Evolutionary conservation across 2,797 vertebrate species (phyloP).

Genomic region (Macroramphosus scolopax): DNA sequence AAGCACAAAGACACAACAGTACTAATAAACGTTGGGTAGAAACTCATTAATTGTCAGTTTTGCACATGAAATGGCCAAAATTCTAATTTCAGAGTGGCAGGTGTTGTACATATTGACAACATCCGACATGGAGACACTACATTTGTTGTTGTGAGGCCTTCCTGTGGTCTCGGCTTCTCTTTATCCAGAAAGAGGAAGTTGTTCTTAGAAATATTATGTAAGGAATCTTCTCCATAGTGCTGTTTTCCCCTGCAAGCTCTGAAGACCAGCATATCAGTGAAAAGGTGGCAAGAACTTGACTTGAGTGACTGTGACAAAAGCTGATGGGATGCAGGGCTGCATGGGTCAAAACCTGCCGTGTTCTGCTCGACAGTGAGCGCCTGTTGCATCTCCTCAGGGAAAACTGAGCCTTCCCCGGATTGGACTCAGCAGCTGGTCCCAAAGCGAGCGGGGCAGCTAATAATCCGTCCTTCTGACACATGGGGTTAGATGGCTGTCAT

Average conservation of each 20-base stretch:
- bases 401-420: constrained; percentile 41
- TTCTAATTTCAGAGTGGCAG: background rate
- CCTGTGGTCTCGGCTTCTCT: constrained; percentile 28
- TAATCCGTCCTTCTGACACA: constrained; percentile 66
- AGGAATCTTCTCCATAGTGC: background rate
- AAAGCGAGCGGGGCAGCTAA: constrained; percentile 47
- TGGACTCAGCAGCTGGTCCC: constrained; percentile 61
- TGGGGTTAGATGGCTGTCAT: constrained; percentile 67
- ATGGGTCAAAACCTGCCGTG: background rate
- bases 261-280: background rate
- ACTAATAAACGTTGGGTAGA: no score
- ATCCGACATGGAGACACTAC: background rate
- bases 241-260: constrained; percentile 14
- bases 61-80: no score
- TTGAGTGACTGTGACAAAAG: constrained; percentile 10
- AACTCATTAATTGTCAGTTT: no score
- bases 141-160: constrained; percentile 39
- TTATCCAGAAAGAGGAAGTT: constrained; percentile 69
- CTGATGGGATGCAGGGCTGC: background rate
- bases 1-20: no score
- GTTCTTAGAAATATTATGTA: constrained; percentile 43
- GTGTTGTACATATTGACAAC: background rate
- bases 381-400: constrained; percentile 14
- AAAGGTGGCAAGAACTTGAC: background rate
- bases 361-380: constrained; percentile 31